Conservation (phyloP, 92 coral and sea anemone species). For the Parazoanthus darwini region DNA sequence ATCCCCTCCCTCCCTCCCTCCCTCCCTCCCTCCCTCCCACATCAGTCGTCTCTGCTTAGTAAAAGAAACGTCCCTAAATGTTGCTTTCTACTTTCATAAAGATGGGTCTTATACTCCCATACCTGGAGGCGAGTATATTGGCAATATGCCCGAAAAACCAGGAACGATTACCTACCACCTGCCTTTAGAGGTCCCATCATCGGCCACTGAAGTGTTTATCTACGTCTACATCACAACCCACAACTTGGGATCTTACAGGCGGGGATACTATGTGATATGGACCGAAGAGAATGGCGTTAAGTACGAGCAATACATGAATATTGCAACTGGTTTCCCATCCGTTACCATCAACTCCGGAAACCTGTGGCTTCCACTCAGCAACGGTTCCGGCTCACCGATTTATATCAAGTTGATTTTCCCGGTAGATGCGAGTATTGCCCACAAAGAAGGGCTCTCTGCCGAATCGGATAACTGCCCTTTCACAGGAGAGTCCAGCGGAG, state of each 20-base stretch:
- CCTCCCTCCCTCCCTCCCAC: no score
- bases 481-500: constrained; percentile 27
- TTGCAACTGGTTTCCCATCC: constrained; percentile 32
- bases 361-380: constrained; percentile 4
- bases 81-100: neutral
- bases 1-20: no score
- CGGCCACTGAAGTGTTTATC: neutral
- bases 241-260: constrained; percentile 17
- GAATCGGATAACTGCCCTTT: constrained; percentile 14
- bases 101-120: neutral
- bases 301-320: constrained; percentile 27
- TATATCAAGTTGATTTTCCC: constrained; percentile 2
- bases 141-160: constrained; percentile 7
- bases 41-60: no score
- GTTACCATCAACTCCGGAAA: constrained; percentile 24
- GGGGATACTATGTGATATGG: constrained; percentile 30
- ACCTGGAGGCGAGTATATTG: neutral
- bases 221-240: constrained; percentile 27
- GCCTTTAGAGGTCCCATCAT: neutral
- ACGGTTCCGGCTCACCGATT: neutral
- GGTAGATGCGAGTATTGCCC: neutral
- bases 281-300: neutral
- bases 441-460: neutral
- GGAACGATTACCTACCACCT: neutral
- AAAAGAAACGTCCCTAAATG: no score